Conservation (phyloP, 2,888 invertebrate genomes). For the Sarcophaga rosellei region DNA sequence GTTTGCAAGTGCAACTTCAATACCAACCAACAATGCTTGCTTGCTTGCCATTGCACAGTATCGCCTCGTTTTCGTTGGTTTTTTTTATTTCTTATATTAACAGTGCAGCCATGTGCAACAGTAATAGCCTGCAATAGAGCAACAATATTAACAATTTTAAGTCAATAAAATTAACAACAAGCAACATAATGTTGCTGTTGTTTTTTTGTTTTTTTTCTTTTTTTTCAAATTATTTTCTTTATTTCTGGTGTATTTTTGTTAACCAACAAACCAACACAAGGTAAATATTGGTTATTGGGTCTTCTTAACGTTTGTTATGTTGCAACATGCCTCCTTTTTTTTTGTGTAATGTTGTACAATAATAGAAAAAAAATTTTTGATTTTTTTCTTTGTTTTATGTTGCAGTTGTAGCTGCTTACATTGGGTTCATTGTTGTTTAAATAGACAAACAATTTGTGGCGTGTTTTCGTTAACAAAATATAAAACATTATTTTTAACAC, state of each 20-base stretch:
- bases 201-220: too few species aligned
- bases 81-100: not conserved
- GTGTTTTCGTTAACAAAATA: conserved; percentile 48
- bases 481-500: conserved; percentile 63
- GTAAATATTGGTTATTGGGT: conserved; percentile 67
- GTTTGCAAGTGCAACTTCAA: conserved; percentile 15
- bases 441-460: conserved; percentile 37
- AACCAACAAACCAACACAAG: conserved; percentile 27
- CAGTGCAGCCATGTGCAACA: not conserved
- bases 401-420: conserved; percentile 11
- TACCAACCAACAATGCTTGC: not conserved
- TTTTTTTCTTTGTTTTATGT: conserved; percentile 47
- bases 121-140: not conserved
- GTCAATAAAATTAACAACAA: conserved; percentile 61
- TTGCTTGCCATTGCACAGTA: not conserved
- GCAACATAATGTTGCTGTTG: conserved; percentile 53
- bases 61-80: not conserved
- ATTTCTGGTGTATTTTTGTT: conserved; percentile 37
- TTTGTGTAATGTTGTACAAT: not conserved
- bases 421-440: conserved; percentile 54
- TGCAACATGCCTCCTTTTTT: conserved; percentile 29
- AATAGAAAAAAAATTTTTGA: not conserved
- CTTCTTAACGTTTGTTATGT: conserved; percentile 45
- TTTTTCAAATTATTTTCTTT: too few species aligned
- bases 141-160: conserved; percentile 32